phyloP scores from a whole-genome alignment of 2,113 vertebrate genomes.

The Osmerus eperlanus region DNA sequence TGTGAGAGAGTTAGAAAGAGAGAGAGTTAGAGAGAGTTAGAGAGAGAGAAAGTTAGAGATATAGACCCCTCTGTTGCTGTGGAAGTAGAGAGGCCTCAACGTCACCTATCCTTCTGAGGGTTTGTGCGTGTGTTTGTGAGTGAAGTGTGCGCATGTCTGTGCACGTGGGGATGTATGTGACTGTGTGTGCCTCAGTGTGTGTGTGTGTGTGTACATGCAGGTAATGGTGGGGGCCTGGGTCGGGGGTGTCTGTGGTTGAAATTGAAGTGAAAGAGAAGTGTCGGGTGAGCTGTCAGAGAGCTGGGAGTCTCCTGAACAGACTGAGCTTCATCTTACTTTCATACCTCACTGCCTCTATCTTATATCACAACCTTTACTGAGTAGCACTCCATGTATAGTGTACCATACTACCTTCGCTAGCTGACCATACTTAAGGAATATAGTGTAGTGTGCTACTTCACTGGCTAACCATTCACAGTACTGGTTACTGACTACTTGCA shows the following conservation, averaged over 20 bases:
- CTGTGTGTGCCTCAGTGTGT: slow-evolving; percentile 51
- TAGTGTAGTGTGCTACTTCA: too few relatives aligned
- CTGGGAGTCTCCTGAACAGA: slow-evolving; percentile 39
- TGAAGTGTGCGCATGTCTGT: background rate
- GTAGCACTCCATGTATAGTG: too few relatives aligned
- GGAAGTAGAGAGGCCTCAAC: slow-evolving; percentile 40
- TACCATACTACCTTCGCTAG: too few relatives aligned
- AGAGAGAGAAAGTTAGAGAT: too few relatives aligned
- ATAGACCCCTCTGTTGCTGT: slow-evolving; percentile 6
- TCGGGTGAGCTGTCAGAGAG: slow-evolving; percentile 63
- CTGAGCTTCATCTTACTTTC: too few relatives aligned
- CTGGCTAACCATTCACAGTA: too few relatives aligned
- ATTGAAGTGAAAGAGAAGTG: slow-evolving; percentile 65
- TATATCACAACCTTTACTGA: too few relatives aligned
- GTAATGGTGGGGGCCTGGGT: slow-evolving; percentile 10
- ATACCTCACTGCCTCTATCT: too few relatives aligned
- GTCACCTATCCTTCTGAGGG: slow-evolving; percentile 43
- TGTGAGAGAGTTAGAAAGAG: background rate
- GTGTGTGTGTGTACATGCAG: slow-evolving; percentile 9
- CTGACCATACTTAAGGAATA: too few relatives aligned
- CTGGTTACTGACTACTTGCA: too few relatives aligned
- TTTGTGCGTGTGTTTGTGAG: too few relatives aligned
- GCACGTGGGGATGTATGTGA: background rate
- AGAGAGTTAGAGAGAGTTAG: too few relatives aligned
- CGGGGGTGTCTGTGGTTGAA: slow-evolving; percentile 58